Evolutionary conservation across 2,888 invertebrate species (phyloP).

Genomic region (Limenitis camilla): DNA sequence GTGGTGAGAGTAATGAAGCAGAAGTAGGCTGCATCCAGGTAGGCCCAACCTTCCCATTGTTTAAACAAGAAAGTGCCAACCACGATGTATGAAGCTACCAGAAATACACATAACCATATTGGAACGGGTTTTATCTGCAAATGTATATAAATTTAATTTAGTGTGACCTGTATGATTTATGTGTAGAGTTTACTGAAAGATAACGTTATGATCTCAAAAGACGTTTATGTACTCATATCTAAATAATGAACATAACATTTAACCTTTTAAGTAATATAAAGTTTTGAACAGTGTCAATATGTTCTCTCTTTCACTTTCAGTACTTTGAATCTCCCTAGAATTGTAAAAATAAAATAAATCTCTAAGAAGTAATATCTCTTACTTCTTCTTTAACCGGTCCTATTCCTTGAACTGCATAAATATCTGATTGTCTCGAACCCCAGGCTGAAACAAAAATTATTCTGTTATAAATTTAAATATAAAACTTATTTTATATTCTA

Average conservation of each 20-base stretch:
- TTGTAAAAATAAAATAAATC: no score
- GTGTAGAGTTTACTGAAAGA: no score
- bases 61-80: conserved; percentile 91
- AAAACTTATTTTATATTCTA: no score
- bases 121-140: conserved; percentile 81
- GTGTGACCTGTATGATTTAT: no score
- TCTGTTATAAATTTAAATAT: no score
- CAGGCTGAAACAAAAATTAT: conserved; percentile 36
- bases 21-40: conserved; percentile 92
- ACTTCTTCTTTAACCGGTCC: conserved; percentile 48
- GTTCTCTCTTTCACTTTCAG: no score
- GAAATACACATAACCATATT: conserved; percentile 90
- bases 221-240: no score
- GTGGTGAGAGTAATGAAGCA: conserved; percentile 95
- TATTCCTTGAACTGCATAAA: conserved; percentile 43
- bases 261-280: no score
- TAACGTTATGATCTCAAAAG: no score
- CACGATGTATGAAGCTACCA: conserved; percentile 91
- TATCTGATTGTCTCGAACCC: conserved; percentile 55
- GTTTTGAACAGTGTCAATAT: no score
- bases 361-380: conserved; percentile 4
- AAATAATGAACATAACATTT: no score
- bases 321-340: no score
- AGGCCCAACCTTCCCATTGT: conserved; percentile 90
- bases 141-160: neutral